Evolutionary conservation across 1,140 invertebrate species (phyloP).

Genomic region (Drosophila navojoa): DNA sequence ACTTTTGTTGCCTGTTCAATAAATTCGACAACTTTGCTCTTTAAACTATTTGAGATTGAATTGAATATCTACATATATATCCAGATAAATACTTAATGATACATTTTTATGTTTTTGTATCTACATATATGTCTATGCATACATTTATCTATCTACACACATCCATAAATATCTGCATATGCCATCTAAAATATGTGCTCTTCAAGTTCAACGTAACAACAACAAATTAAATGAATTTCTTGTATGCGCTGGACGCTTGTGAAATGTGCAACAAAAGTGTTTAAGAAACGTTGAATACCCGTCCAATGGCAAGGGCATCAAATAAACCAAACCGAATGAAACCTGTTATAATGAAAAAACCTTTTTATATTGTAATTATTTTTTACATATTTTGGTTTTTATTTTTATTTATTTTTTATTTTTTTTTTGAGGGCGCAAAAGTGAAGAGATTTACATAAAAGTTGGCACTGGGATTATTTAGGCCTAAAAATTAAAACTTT

Average conservation of each 20-base stretch:
- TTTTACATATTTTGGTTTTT: constrained; percentile 37
- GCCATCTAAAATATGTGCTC: too few relatives aligned
- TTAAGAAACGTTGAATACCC: constrained; percentile 2
- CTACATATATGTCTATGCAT: too few relatives aligned
- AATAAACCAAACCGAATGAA: constrained; percentile 29
- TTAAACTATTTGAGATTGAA: too few relatives aligned
- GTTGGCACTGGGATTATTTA: constrained; percentile 26
- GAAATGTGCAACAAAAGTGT: constrained; percentile 1
- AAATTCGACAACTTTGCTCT: too few relatives aligned
- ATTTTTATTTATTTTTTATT: constrained; percentile 24
- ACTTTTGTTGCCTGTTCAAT: too few relatives aligned
- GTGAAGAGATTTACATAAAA: constrained; percentile 45
- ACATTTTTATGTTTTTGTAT: too few relatives aligned
- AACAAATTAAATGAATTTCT: neutral
- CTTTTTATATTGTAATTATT: constrained; percentile 41
- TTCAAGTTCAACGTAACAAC: neutral
- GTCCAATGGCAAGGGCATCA: constrained; percentile 32
- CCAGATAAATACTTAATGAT: too few relatives aligned
- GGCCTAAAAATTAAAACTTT: constrained; percentile 32
- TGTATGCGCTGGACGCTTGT: neutral
- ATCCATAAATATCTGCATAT: too few relatives aligned
- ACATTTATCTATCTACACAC: too few relatives aligned
- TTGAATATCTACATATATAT: too few relatives aligned
- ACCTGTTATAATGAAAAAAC: constrained; percentile 52
- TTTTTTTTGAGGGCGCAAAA: constrained; percentile 45